Evolutionary conservation across 2,113 vertebrate species (phyloP).

Genomic region (Leptocoma aspasia): DNA sequence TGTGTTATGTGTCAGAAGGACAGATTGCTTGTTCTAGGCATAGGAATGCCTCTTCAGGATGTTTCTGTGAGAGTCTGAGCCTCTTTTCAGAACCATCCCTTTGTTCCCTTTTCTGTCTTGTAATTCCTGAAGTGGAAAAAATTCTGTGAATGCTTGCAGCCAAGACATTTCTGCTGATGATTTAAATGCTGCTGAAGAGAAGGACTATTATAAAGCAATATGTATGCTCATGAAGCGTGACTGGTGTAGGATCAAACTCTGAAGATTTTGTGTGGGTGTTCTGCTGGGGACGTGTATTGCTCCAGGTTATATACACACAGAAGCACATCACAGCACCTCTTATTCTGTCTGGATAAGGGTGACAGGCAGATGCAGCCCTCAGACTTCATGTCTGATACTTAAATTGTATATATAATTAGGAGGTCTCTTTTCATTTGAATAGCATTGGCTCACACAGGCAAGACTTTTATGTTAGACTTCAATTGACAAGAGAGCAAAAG

Average conservation of each 20-base stretch:
- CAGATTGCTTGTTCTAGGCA: background rate
- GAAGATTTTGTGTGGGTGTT: background rate
- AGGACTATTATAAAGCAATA: slow-evolving; percentile 28
- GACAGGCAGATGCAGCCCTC: background rate
- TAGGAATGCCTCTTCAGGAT: background rate
- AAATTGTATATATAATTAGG: background rate
- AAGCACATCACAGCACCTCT: background rate
- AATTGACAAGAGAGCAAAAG: background rate
- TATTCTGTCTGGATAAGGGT: background rate
- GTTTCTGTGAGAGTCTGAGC: background rate
- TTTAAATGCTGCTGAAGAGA: background rate
- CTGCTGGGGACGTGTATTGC: background rate
- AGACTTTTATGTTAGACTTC: background rate
- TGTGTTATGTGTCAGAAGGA: background rate
- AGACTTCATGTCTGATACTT: background rate
- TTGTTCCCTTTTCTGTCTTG: background rate
- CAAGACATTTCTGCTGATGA: background rate
- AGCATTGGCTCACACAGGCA: background rate
- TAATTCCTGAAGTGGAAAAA: background rate
- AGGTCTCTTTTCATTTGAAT: background rate
- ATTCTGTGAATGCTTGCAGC: background rate
- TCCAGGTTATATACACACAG: background rate
- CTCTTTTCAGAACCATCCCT: background rate
- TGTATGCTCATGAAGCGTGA: background rate
- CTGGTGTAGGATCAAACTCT: background rate